A percentile compares a stretch with the other conserved stretches of the same genome.
Evolutionary conservation across 2,888 invertebrate species (phyloP).

Genomic region (Clivina fossor): DNA sequence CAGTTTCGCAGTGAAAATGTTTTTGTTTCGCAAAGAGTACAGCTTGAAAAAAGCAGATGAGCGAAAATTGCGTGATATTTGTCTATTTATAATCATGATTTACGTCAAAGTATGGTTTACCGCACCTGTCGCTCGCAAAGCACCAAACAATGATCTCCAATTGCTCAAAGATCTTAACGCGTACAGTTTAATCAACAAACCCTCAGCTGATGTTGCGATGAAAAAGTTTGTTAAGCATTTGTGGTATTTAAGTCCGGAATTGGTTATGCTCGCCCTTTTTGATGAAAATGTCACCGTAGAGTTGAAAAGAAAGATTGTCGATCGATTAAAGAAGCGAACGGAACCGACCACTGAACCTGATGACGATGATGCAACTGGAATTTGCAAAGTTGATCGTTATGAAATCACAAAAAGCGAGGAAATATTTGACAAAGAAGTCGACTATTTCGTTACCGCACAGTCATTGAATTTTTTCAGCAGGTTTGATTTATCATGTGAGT

Average conservation of each 20-base stretch:
- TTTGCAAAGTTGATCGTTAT: too few species aligned
- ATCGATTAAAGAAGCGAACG: too few species aligned
- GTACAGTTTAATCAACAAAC: conserved; percentile 10
- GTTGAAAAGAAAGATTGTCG: neutral
- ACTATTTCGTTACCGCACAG: too few species aligned
- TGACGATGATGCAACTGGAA: too few species aligned
- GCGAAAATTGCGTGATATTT: neutral
- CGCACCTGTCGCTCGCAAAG: conserved; percentile 4
- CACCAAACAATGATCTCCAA: conserved; percentile 22
- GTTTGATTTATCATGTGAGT: too few species aligned
- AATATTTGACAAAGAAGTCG: too few species aligned
- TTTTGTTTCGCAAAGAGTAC: neutral
- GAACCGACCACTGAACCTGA: too few species aligned
- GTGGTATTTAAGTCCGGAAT: neutral
- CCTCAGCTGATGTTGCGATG: neutral
- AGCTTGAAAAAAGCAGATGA: neutral
- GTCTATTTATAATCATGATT: conserved; percentile 1
- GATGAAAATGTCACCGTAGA: neutral
- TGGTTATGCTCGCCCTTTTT: neutral
- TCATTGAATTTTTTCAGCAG: too few species aligned
- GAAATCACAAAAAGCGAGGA: too few species aligned
- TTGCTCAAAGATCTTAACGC: conserved; percentile 22
- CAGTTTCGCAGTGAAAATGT: neutral
- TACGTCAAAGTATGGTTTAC: conserved; percentile 8
- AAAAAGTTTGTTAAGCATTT: neutral